Base-by-base conservation (phyloP, 2,888 invertebrate species). In the Cheilosia scutellata region DNA sequence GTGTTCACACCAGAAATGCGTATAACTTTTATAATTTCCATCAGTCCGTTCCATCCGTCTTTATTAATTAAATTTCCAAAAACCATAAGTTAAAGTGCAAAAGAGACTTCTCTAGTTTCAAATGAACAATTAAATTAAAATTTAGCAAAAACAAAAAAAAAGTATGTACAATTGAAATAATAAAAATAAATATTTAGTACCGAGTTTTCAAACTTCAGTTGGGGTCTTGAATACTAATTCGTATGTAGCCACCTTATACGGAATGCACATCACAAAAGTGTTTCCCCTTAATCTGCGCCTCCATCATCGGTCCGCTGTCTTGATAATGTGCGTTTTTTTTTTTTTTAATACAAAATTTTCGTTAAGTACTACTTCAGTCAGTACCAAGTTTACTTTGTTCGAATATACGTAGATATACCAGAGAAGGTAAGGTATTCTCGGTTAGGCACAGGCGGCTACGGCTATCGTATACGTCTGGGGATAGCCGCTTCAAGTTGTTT, bases 391-490 rank as follows among this genome's bases (percentile, higher is more conserved):
- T 55, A 79, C 74, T 75, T 84, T 80, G 71, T 77, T 70, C 53
- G 40, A 66, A 58, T 75, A 55, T 74, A 31, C 82, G 40, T 66
- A 27, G 9, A 51, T 11, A 62, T 66, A 57, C 33, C 82, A 31
- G 49, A 82, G 63, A 58, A 76, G 63, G 68, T 71, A 71, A 65
- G 70, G 70, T 76, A 66, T 42, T 63, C 74, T 75, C 65, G 76
- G 53, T 65, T 51, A 87, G 90, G 87, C 89, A 87, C 88, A 88
- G 88, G 86, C 89, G 80, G 44, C 58, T 42, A 42, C 25, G 53
- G 16, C 27, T 65, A 87, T 83, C 82, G 80, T 66, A 87, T 88
- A 87, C 37, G 42, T 20, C 89, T 37, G 37, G 37, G 37, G 37
- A 37, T 37, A 11, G 84, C 87, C 88, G 87, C 89, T 88, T 84